A percentile compares a stretch with the other conserved stretches of the same genome.
Evolutionary conservation across 2,888 invertebrate species (phyloP).

Genomic region (Diadegma fenestrale): DNA sequence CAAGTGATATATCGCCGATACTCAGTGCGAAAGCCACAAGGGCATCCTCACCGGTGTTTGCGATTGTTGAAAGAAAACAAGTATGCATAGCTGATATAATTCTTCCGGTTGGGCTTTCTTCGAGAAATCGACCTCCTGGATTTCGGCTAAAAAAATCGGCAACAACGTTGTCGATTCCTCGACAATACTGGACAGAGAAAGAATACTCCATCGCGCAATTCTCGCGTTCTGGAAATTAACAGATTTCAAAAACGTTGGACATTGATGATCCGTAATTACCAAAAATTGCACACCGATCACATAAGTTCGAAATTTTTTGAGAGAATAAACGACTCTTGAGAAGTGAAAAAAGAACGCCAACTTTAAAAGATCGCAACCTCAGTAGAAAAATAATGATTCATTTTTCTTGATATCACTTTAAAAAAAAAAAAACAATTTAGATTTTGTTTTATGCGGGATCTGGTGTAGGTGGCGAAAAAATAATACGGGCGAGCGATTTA

Average conservation of each 20-base stretch:
- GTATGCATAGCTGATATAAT: not conserved
- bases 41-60: not conserved
- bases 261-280: conserved; percentile 14
- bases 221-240: not conserved
- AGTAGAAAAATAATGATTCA: too few relatives aligned
- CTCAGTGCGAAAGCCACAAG: not conserved
- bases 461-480: too few relatives aligned
- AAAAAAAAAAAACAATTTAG: too few relatives aligned
- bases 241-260: conserved; percentile 16
- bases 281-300: not conserved
- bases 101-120: not conserved
- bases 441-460: too few relatives aligned
- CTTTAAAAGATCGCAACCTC: too few relatives aligned
- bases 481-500: too few relatives aligned
- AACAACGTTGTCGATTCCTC: conserved; percentile 1
- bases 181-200: not conserved
- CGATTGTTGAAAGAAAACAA: not conserved
- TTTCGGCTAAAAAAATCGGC: conserved; percentile 31
- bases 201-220: not conserved
- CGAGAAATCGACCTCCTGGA: not conserved
- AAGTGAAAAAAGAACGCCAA: too few relatives aligned
- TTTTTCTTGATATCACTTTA: too few relatives aligned
- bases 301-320: conserved; percentile 13
- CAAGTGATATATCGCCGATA: not conserved
- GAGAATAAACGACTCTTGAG: conserved; percentile 14